phyloP scores from a whole-genome alignment of 2,888 invertebrate species.

The Drosophila ezoana region DNA sequence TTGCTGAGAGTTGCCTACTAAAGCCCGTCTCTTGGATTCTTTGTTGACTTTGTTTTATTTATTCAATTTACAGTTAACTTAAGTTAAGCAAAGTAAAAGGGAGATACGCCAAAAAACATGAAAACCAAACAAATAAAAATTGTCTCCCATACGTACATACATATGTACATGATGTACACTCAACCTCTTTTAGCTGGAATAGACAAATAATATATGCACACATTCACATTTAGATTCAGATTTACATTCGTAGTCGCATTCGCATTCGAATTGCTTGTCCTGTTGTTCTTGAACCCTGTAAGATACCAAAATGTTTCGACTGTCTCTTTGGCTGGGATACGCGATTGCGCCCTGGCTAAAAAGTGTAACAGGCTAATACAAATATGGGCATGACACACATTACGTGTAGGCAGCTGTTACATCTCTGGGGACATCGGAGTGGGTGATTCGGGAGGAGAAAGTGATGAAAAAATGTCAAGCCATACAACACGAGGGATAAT shows the following conservation, averaged over 20 bases:
- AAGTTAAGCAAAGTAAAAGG: constrained; percentile 46
- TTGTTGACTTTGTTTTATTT: constrained; percentile 71
- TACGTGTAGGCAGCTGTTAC: constrained; percentile 8
- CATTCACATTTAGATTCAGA: constrained; percentile 27
- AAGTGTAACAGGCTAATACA: constrained; percentile 59
- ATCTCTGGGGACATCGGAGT: constrained; percentile 14
- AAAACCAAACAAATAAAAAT: constrained; percentile 7
- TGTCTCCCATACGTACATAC: constrained; percentile 7
- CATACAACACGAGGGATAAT: background rate
- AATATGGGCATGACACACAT: constrained; percentile 71
- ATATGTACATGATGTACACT: constrained; percentile 2
- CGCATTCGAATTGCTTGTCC: constrained; percentile 6
- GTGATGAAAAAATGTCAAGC: constrained; percentile 17
- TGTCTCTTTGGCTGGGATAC: constrained; percentile 23
- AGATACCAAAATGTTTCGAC: constrained; percentile 10
- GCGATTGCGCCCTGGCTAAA: constrained; percentile 22
- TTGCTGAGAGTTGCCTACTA: constrained; percentile 27
- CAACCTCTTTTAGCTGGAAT: constrained; percentile 11
- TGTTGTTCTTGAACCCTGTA: constrained; percentile 28
- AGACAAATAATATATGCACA: constrained; percentile 57
- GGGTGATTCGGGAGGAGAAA: constrained; percentile 26
- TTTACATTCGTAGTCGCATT: constrained; percentile 20
- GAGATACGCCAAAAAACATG: constrained; percentile 29
- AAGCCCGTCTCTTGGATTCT: constrained; percentile 36
- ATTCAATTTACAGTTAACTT: constrained; percentile 78